Evolutionary conservation across 2,113 vertebrate genomes (phyloP).

Genomic region (Hoplias malabaricus): DNA sequence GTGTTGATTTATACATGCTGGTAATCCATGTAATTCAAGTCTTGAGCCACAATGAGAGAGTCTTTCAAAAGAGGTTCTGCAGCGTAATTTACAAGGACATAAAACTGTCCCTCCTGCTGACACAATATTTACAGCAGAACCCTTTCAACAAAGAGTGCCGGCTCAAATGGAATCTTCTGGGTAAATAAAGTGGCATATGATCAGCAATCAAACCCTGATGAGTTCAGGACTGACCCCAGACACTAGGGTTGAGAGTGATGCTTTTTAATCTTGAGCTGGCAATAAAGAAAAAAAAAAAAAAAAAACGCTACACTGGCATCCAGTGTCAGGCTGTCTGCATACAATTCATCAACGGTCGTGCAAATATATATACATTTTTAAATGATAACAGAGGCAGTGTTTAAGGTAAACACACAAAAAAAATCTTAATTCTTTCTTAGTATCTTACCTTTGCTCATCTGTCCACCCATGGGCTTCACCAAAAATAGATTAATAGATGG

Average conservation of each 20-base stretch:
- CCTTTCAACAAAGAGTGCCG: constrained; percentile 17
- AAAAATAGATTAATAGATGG: not conserved
- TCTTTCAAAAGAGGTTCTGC: constrained; percentile 5
- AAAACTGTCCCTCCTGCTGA: constrained; percentile 40
- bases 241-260: constrained; percentile 54
- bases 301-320: constrained; percentile 47
- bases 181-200: constrained; percentile 53
- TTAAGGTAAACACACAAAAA: constrained; percentile 26
- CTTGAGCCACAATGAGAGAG: constrained; percentile 21
- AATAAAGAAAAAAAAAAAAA: too few species aligned
- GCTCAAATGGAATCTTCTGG: constrained; percentile 33
- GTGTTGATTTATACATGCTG: constrained; percentile 27
- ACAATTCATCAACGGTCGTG: constrained; percentile 49
- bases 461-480: not conserved
- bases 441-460: not conserved
- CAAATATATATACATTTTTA: too few species aligned
- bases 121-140: constrained; percentile 40
- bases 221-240: constrained; percentile 50
- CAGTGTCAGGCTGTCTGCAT: constrained; percentile 56
- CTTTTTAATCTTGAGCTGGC: constrained; percentile 55
- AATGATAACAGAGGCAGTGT: constrained; percentile 35
- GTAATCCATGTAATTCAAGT: constrained; percentile 33
- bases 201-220: constrained; percentile 45
- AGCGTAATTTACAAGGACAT: constrained; percentile 43
- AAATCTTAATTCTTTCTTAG: too few species aligned